These are phyloP conservation scores for Nannoperca australis DNA, from an alignment of 2,797 vertebrate genomes.

Conservation along the genomic window DNA sequence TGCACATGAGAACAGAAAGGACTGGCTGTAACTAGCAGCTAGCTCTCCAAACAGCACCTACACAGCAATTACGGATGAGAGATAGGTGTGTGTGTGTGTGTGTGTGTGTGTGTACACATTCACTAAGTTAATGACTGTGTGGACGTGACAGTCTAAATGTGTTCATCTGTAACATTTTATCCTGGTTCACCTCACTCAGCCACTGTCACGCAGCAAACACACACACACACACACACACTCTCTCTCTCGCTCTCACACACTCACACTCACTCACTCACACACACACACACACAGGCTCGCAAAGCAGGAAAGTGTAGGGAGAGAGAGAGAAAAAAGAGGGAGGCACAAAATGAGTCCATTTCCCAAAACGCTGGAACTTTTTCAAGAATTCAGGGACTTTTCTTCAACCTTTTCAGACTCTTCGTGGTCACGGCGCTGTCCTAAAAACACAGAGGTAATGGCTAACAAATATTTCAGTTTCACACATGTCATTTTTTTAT, in stretches of 20 bases:
- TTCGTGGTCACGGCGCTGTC: neutral
- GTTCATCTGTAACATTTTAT: conserved; percentile 80
- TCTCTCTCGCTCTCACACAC: conserved; percentile 9
- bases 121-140: conserved; percentile 71
- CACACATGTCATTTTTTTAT: neutral
- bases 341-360: neutral
- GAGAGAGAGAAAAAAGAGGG: neutral
- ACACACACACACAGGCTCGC: conserved; percentile 19
- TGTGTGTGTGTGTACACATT: conserved; percentile 28
- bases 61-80: conserved; percentile 77
- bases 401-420: neutral
- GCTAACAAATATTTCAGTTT: neutral
- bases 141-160: conserved; percentile 71
- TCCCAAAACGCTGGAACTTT: conserved; percentile 10
- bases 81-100: conserved; percentile 56
- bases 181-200: conserved; percentile 77
- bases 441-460: neutral
- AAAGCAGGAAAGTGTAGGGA: conserved; percentile 6
- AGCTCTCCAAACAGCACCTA: conserved; percentile 73
- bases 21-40: conserved; percentile 59
- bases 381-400: neutral
- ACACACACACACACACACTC: conserved; percentile 30
- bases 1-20: conserved; percentile 59
- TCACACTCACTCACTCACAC: conserved; percentile 33
- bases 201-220: conserved; percentile 42